Base-by-base conservation (phyloP, 2,113 vertebrate genomes). In the Ammospiza nelsoni region DNA sequence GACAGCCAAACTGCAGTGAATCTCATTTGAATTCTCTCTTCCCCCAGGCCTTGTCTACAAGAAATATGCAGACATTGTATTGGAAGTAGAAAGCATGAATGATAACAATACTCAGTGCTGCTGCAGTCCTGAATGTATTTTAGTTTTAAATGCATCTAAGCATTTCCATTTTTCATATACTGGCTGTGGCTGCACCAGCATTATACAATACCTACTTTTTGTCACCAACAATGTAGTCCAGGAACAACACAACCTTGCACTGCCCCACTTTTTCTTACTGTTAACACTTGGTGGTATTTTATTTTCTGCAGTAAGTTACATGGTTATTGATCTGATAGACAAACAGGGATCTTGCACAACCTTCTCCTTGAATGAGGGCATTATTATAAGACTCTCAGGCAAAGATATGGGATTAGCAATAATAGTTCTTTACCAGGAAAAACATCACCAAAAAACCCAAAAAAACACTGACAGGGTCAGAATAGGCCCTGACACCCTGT, bases 11-110 rank as follows among this genome's bases (percentile, higher is more conserved):
- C 89, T 89, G 44, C 33, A 13, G 73, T n/a, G 29, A 35, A 58
- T 74, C 89, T 96, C 59, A 90, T 92, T 92, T 74, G 72, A 94
- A 92, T 95, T 94, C 89, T 77, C 37, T 94, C 84, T 95, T 96
- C 59, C 87, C 74, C 63, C 44, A 82, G 92, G 90, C 87, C 89
- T 90, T 89, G 88, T 94, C 93, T 85, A 83, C 80, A 68, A 92
- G 91, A 94, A 90, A 93, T 90, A 87, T 48, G 76, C 87, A 90
- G 58, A 72, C 55, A 51, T n/a, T 72, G n/a, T 87, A 43, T 55
- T 75, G 57, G 86, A 84, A 79, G 84, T 76, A 63, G 77, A 81
- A 89, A 84, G 87, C 85, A 52, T 41, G 68, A 75, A 35, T 67
- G 55, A 78, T 77, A 84, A 91, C 54, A 91, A 51, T 84, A 49